These are phyloP conservation scores for Neostethus bicornis DNA, from an alignment of 2,797 vertebrate species.

Conservation along the genomic window DNA sequence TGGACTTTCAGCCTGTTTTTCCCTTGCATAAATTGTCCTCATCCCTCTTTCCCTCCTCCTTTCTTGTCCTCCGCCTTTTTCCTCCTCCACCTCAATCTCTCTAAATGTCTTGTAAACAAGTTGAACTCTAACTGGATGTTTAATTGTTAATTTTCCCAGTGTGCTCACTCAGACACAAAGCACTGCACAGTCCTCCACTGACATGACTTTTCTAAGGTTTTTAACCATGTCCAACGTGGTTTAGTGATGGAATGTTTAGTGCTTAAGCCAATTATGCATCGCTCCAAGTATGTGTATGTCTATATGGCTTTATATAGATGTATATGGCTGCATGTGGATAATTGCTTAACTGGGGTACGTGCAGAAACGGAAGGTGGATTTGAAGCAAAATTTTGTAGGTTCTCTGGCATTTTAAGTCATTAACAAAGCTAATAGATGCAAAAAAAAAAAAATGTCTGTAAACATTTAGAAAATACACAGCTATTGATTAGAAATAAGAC, in stretches of 20 bases:
- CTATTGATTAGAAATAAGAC: slow-evolving; percentile 4
- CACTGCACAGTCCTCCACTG: slow-evolving; percentile 43
- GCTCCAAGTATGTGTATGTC: slow-evolving; percentile 14
- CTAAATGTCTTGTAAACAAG: slow-evolving; percentile 84
- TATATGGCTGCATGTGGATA: slow-evolving; percentile 9
- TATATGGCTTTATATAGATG: slow-evolving; percentile 14
- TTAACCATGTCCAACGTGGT: slow-evolving; percentile 28
- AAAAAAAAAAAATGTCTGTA: neutral
- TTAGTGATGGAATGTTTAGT: slow-evolving; percentile 43
- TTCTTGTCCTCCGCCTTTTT: slow-evolving; percentile 36
- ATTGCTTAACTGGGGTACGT: neutral
- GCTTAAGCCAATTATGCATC: slow-evolving; percentile 61
- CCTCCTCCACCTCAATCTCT: slow-evolving; percentile 55
- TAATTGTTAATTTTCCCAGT: slow-evolving; percentile 85
- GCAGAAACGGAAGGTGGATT: neutral
- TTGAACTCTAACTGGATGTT: slow-evolving; percentile 85
- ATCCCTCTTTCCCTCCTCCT: slow-evolving; percentile 60
- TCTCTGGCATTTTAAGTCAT: slow-evolving; percentile 5
- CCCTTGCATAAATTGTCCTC: slow-evolving; percentile 71
- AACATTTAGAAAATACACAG: slow-evolving; percentile 13
- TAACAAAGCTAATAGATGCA: slow-evolving; percentile 3
- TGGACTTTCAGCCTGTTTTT: slow-evolving; percentile 86
- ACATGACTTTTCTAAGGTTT: slow-evolving; percentile 27
- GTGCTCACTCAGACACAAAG: slow-evolving; percentile 68
- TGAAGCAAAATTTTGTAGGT: slow-evolving; percentile 3